Conservation (phyloP, 2,888 invertebrate species). For the Clitarchus hookeri region DNA sequence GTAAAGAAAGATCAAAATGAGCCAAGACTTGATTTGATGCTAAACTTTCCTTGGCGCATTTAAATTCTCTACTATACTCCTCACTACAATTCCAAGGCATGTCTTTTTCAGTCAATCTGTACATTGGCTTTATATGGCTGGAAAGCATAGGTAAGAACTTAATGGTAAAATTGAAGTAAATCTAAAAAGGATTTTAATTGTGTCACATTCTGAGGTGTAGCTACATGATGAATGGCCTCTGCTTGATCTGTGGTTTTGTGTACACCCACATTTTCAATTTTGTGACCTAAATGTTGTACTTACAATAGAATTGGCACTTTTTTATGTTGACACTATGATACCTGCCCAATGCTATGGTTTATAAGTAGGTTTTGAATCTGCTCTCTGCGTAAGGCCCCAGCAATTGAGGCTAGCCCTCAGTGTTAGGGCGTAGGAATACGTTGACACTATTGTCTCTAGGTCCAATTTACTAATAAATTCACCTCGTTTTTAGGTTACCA, state of each 20-base stretch:
- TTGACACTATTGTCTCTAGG: no score
- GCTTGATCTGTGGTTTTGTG: constrained; percentile 18
- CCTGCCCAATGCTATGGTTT: no score
- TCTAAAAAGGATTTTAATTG: constrained; percentile 19
- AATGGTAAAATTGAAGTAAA: constrained; percentile 27
- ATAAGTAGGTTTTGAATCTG: no score
- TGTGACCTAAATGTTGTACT: constrained; percentile 46
- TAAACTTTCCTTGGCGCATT: constrained; percentile 20
- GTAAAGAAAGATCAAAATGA: constrained; percentile 2
- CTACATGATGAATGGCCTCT: constrained; percentile 15
- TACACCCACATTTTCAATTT: constrained; percentile 19
- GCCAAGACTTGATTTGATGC: background rate
- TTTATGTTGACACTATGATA: background rate
- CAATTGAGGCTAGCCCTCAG: no score
- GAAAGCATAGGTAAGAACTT: constrained; percentile 25
- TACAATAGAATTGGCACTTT: constrained; percentile 38
- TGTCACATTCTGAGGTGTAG: constrained; percentile 11
- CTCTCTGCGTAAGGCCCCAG: no score
- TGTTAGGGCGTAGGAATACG: no score
- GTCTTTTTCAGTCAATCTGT: constrained; percentile 1
- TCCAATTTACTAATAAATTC: no score
- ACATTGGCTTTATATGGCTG: background rate
- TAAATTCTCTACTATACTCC: background rate
- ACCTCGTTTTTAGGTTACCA: no score
- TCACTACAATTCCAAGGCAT: background rate